A percentile compares a stretch with the other conserved stretches of the same genome.
Conservation (phyloP, 1,140 invertebrate species). For the Drosophila kanapiae region DNA sequence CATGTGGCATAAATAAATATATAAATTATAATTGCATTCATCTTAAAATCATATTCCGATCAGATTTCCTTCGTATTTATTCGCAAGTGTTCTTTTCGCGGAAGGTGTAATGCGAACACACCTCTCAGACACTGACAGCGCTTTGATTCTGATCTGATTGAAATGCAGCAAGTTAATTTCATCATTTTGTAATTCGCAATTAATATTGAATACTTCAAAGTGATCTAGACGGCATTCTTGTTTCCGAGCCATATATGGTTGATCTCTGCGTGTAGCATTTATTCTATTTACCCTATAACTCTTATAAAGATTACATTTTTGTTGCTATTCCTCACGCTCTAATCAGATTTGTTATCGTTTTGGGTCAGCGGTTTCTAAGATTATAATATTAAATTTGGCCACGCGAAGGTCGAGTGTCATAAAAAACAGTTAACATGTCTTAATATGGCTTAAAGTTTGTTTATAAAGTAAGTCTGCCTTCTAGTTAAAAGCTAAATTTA, state of each 20-base stretch:
- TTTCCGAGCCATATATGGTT: conserved; percentile 8
- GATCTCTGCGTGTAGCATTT: background rate
- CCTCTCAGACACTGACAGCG: conserved; percentile 9
- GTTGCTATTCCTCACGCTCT: background rate
- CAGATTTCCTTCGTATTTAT: conserved; percentile 1
- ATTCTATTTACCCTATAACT: background rate
- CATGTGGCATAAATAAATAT: conserved; percentile 21
- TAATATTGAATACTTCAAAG: conserved; percentile 53
- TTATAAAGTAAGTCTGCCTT: background rate
- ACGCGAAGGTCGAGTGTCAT: background rate
- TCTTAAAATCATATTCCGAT: conserved; percentile 13
- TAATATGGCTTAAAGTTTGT: background rate
- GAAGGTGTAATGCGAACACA: conserved; percentile 20
- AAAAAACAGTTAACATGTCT: background rate
- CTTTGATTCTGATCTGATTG: conserved; percentile 51
- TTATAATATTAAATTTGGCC: background rate
- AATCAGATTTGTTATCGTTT: conserved; percentile 15
- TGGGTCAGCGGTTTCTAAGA: conserved; percentile 1
- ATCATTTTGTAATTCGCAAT: conserved; percentile 65
- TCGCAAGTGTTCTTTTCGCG: conserved; percentile 7
- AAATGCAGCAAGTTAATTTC: conserved; percentile 67
- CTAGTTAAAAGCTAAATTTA: background rate
- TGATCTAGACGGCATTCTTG: conserved; percentile 60
- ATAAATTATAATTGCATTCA: conserved; percentile 16
- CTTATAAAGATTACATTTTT: background rate